Percentiles rank a stretch among this genome's conserved stretches.
These are phyloP conservation scores for Lepidurus couesii DNA, from an alignment of 1,140 invertebrate species.

Conservation along the genomic window DNA sequence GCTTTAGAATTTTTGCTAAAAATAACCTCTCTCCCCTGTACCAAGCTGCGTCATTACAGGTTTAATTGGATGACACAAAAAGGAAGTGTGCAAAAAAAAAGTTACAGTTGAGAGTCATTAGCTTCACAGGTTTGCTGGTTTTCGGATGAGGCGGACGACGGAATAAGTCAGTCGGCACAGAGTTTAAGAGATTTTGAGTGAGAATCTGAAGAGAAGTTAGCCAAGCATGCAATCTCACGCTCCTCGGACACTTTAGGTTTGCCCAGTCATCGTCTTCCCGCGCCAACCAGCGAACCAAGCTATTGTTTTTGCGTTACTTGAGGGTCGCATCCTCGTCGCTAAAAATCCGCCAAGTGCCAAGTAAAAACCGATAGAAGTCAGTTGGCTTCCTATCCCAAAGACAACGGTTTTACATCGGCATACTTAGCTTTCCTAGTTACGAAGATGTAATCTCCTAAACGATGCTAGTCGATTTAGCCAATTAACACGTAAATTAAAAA, in stretches of 20 bases:
- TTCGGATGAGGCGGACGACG: not conserved
- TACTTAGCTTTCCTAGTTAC: not conserved
- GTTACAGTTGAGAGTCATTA: constrained; percentile 1
- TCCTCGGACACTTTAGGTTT: not conserved
- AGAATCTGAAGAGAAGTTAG: constrained; percentile 8
- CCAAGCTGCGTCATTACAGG: not conserved
- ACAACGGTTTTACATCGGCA: not conserved
- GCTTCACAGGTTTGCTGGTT: not conserved
- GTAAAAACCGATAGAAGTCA: not conserved
- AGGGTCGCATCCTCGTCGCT: constrained; percentile 12
- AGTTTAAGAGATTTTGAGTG: not conserved
- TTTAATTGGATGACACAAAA: constrained; percentile 7
- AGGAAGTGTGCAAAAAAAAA: not conserved
- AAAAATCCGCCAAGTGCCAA: not conserved
- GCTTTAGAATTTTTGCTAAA: not conserved
- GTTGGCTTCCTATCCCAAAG: not conserved
- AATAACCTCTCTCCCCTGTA: not conserved
- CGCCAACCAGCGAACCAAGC: not conserved
- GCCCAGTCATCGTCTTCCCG: constrained; percentile 16
- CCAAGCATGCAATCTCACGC: constrained; percentile 20
- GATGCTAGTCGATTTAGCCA: too few relatives aligned
- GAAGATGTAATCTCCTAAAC: not conserved
- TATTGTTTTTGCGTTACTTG: constrained; percentile 7
- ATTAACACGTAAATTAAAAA: too few relatives aligned
- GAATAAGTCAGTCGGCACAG: not conserved